These are phyloP conservation scores for Oncorhynchus clarkii DNA, from an alignment of 2,113 vertebrate species.

Conservation along the genomic window DNA sequence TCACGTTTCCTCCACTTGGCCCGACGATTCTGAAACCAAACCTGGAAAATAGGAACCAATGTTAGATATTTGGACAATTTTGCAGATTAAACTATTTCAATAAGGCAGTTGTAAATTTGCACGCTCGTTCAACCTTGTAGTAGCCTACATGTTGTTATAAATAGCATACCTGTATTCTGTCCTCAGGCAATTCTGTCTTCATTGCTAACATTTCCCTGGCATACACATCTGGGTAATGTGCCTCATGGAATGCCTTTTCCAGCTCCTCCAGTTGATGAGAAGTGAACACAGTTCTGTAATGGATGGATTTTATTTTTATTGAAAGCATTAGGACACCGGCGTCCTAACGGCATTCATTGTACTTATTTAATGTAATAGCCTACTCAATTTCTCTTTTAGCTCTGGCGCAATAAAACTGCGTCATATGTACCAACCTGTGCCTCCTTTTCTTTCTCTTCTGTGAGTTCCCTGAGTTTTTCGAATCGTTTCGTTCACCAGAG, in stretches of 20 bases:
- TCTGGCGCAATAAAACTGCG: background rate
- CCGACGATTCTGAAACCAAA: slow-evolving; percentile 96
- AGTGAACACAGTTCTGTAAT: slow-evolving; percentile 89
- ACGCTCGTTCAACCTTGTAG: background rate
- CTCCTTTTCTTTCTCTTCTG: slow-evolving; percentile 90
- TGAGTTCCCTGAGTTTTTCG: slow-evolving; percentile 69
- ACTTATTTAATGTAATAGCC: background rate
- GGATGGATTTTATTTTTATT: background rate
- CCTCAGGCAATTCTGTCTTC: slow-evolving; percentile 94
- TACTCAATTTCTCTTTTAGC: too few species aligned
- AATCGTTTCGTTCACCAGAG: slow-evolving; percentile 76
- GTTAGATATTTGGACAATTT: background rate
- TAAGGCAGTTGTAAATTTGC: background rate
- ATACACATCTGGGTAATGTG: slow-evolving; percentile 94
- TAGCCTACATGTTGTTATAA: background rate
- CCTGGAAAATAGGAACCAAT: slow-evolving; percentile 64
- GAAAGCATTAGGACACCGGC: background rate
- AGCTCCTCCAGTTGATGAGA: slow-evolving; percentile 92
- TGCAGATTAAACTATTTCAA: background rate
- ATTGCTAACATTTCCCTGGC: slow-evolving; percentile 92
- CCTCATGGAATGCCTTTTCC: slow-evolving; percentile 94
- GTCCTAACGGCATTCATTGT: too few species aligned
- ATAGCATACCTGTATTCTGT: slow-evolving; percentile 86
- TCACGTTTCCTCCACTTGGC: slow-evolving; percentile 95
- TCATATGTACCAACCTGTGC: slow-evolving; percentile 79